Base-by-base conservation (phyloP, 2,888 invertebrate genomes). In the Strigamia crassipes region DNA sequence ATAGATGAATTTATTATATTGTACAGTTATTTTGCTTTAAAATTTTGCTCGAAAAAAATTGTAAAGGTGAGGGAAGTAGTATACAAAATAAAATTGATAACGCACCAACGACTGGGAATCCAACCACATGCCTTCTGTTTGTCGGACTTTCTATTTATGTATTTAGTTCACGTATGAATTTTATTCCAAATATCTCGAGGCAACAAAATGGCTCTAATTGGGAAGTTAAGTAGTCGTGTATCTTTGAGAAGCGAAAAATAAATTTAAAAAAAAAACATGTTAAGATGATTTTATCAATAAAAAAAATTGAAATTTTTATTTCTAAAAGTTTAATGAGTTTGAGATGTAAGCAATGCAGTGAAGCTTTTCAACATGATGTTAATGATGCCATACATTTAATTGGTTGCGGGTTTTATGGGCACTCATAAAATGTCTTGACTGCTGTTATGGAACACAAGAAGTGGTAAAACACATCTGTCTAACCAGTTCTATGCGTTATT, bases 361-460 rank as follows among this genome's bases (percentile, higher is more conserved):
- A 73, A 23, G 73, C 73, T 73, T 73, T 73, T 73, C 73, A 73
- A 73, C 73, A 12, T 13, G 73, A 73, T 73, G 73, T 73, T 73
- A 73, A 73, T 73, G 73, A 73, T 27, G 31, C 73, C 31, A 73
- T 73, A 73, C 73, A 23, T 73, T 73, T 73, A 73, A 73, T 73
- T 73, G 73, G 73, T 73, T 73, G 73, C 8, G 73, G 27, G 73
- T 73, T 73, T 73, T 73, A 73, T 73, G 73, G 5, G 27, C 73
- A 73, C 23, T 73, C 73, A 73, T 73, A 73, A 73, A 73, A 73
- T 73, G 73, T 73, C 73, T 13, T 73, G 31, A 73, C 73, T 73
- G 73, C 73, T 73, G 31, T 73, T 73, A 73, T 73, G 73, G 73
- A 73, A 73, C 73, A 73, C 73, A 73, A 73, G 73, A 73, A 73